Conservation (phyloP, 2,888 invertebrate genomes). For the Andrena fulva region DNA sequence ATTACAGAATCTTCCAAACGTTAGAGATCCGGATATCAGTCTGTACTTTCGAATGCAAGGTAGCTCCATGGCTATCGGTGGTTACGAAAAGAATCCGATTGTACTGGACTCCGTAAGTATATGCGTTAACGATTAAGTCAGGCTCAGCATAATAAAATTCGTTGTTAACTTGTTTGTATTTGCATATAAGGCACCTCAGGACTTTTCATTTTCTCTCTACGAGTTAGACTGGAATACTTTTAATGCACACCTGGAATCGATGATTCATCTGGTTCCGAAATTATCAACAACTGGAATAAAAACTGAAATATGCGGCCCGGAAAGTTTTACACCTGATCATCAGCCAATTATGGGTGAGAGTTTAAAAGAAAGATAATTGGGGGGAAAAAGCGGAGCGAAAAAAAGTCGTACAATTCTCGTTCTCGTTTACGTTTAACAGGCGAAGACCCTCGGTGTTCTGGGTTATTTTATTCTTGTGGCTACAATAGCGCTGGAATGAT, state of each 20-base stretch:
- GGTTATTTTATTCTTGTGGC: slow-evolving; percentile 94
- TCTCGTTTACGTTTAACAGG: slow-evolving; percentile 71
- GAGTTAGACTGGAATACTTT: slow-evolving; percentile 96
- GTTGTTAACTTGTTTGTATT: slow-evolving; percentile 21
- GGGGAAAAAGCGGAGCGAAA: too few relatives aligned
- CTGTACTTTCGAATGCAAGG: slow-evolving; percentile 94
- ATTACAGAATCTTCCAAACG: slow-evolving; percentile 91
- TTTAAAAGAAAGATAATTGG: background rate
- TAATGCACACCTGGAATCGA: slow-evolving; percentile 90
- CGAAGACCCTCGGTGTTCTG: slow-evolving; percentile 85
- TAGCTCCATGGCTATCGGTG: slow-evolving; percentile 93
- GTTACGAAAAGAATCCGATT: slow-evolving; percentile 94
- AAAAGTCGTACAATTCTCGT: background rate
- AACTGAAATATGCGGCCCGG: slow-evolving; percentile 95
- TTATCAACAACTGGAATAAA: slow-evolving; percentile 92
- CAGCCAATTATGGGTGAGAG: slow-evolving; percentile 91
- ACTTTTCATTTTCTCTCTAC: slow-evolving; percentile 93
- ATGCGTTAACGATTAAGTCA: background rate
- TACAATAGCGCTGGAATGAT: slow-evolving; percentile 97
- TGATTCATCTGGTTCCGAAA: slow-evolving; percentile 90
- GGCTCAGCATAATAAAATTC: background rate
- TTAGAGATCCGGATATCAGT: slow-evolving; percentile 94
- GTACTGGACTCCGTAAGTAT: slow-evolving; percentile 89
- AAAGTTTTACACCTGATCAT: slow-evolving; percentile 97
- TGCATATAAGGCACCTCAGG: slow-evolving; percentile 87